Evolutionary conservation across 2,113 vertebrate genomes (phyloP).

Genomic region (Pomatostomus ruficeps): DNA sequence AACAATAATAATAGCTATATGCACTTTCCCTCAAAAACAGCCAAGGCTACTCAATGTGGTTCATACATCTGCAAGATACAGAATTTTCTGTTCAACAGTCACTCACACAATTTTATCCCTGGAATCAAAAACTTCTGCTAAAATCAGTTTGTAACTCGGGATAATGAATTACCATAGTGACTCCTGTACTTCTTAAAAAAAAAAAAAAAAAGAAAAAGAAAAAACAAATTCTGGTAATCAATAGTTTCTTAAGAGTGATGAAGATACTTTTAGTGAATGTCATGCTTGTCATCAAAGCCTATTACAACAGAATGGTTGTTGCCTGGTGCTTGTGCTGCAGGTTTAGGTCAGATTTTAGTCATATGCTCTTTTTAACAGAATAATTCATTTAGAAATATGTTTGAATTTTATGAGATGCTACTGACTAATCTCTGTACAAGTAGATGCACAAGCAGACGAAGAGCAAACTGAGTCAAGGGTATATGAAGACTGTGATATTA

Average conservation of each 20-base stretch:
- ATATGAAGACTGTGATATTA: neutral
- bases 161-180: neutral
- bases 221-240: neutral
- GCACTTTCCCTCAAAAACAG: neutral
- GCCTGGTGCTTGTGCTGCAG: neutral
- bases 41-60: neutral
- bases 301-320: neutral
- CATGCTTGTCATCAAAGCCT: constrained; percentile 27
- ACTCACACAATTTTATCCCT: neutral
- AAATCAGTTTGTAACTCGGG: neutral
- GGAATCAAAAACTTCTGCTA: neutral
- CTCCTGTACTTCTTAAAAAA: neutral
- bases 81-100: neutral
- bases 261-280: constrained; percentile 17
- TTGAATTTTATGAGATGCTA: neutral
- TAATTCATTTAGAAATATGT: neutral
- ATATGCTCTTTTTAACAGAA: neutral
- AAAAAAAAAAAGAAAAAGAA: neutral
- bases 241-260: neutral
- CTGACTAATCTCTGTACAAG: neutral
- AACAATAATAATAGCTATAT: neutral
- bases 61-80: neutral
- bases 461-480: neutral
- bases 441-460: neutral
- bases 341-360: constrained; percentile 30